Base-by-base conservation (phyloP, 1,140 invertebrate species). In the Drosophila lacteicornis region DNA sequence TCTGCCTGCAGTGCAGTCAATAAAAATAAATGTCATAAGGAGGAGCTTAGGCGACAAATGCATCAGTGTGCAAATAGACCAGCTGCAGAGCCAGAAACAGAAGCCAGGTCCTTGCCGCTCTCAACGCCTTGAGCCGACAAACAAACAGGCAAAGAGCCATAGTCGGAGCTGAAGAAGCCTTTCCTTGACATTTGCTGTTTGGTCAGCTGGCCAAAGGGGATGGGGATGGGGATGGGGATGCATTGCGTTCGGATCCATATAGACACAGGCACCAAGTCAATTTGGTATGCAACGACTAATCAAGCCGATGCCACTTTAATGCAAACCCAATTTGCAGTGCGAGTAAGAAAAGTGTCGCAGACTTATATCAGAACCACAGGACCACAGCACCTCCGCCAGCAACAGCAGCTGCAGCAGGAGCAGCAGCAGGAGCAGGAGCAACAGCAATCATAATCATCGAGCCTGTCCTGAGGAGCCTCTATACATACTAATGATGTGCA, bases 21-120 rank as follows among this genome's bases (percentile, higher is more conserved):
- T 88, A 90, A 88, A 88, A 88, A 88, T 88, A 88, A 88, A 88
- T 88, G 85, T 90, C 85, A 88, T 90, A 88, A 88, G 73, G 69
- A 71, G 81, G 59, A 88, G 85, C 84, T 88, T 90, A 90, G 69
- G 63, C 78, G 80, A 50, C 71, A 75, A 90, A 79, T 75, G 73
- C 77, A 66, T 67, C 58, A 77, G 68, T 60, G 81, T 63, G 66
- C 77, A 84, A 84, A 84, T 85, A 84, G 59, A 62, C 45, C 47
- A 68, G 77, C 62, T 65, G 68, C 49, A 56, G 50, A 11, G 36
- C 8, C 30, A 46, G 19, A 12, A 50, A 27, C 51, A 27, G 59
- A 11, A 38, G 33, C 30, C 46, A 36, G 61, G 22, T 30, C 46
- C 66, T 43, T 22, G 25, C 47, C 38, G 25, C 66, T 57, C 40